Percentiles rank a stretch among this genome's conserved stretches.
phyloP scores from a whole-genome alignment of 2,797 vertebrate species.

The Martes flavigula region DNA sequence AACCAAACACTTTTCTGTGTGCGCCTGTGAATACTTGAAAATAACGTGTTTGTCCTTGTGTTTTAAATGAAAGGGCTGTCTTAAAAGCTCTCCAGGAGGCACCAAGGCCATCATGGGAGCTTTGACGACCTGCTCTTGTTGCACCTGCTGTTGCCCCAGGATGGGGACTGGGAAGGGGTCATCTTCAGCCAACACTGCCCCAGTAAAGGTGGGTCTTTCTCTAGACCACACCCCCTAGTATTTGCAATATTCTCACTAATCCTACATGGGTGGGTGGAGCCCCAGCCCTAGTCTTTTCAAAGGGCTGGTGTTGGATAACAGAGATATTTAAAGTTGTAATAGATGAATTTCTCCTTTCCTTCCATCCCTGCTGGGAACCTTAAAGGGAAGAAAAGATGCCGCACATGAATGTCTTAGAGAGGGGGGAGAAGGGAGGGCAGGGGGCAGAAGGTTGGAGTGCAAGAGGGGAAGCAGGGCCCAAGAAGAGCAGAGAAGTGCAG shows the following conservation, averaged over 20 bases:
- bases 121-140: neutral
- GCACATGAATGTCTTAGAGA: neutral
- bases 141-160: neutral
- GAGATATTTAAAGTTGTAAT: neutral
- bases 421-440: neutral
- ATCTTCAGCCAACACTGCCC: neutral
- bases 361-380: neutral
- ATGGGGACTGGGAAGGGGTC: neutral
- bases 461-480: neutral
- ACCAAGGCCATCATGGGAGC: neutral
- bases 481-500: neutral
- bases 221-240: accelerated
- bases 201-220: neutral
- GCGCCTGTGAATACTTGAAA: slow-evolving; percentile 15
- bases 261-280: neutral
- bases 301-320: neutral
- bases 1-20: neutral
- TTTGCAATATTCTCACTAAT: neutral
- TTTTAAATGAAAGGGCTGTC: slow-evolving; percentile 45
- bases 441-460: neutral
- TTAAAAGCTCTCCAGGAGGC: neutral
- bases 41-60: neutral
- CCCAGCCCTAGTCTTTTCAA: neutral
- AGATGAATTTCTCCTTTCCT: too few relatives aligned
- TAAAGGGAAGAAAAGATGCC: neutral